Evolutionary conservation across 2,797 vertebrate genomes (phyloP).

Genomic region (Eremophila alpestris): DNA sequence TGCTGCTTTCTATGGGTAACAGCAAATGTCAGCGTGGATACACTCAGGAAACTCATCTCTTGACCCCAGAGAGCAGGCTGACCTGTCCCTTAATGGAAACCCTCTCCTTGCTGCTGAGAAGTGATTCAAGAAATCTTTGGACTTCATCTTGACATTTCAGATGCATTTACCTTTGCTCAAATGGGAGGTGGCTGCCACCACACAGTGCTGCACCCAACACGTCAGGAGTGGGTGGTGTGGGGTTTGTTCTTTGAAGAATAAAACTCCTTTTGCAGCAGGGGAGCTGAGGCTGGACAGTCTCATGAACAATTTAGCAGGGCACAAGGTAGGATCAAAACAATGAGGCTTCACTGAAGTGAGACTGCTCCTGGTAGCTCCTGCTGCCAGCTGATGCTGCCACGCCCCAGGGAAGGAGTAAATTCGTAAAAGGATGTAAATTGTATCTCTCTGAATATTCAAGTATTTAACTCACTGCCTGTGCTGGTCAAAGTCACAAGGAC

Average conservation of each 20-base stretch:
- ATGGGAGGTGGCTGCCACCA: neutral
- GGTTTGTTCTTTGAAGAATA: neutral
- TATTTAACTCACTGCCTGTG: neutral
- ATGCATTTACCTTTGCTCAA: neutral
- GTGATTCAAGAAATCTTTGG: neutral
- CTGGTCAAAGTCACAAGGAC: neutral
- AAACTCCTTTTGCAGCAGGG: neutral
- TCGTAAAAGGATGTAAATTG: slow-evolving; percentile 18
- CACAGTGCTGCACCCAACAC: fast-evolving
- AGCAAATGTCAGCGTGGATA: neutral
- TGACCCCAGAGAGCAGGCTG: slow-evolving; percentile 15
- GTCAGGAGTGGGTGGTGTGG: neutral
- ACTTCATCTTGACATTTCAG: slow-evolving; percentile 40
- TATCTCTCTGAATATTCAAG: slow-evolving; percentile 2
- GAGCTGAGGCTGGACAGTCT: neutral
- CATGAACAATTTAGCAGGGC: neutral
- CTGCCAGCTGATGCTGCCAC: neutral
- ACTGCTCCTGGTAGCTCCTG: neutral
- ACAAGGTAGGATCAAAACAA: neutral
- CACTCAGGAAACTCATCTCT: slow-evolving; percentile 15
- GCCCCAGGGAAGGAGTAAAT: neutral
- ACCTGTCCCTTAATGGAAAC: slow-evolving; percentile 9
- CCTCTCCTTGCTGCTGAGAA: neutral
- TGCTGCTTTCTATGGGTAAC: neutral
- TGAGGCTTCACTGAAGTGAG: neutral